A percentile compares a stretch with the other conserved stretches of the same genome.
Conservation (phyloP, 2,888 invertebrate genomes). For the Ormyrus pomaceus region DNA sequence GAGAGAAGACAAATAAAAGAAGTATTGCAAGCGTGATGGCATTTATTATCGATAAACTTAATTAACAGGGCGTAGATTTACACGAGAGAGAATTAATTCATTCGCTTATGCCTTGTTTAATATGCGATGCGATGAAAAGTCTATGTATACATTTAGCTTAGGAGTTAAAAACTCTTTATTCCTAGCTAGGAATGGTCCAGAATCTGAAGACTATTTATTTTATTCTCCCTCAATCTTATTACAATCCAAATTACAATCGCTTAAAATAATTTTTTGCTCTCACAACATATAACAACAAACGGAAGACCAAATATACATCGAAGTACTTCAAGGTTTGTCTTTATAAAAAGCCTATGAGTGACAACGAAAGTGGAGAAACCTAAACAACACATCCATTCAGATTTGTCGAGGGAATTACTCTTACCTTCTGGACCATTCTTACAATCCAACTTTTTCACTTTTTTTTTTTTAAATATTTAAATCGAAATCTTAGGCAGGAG, state of each 20-base stretch:
- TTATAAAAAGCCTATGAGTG: constrained; percentile 37
- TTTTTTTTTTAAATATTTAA: constrained; percentile 49
- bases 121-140: constrained; percentile 69
- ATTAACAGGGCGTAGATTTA: constrained; percentile 75
- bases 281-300: constrained; percentile 26
- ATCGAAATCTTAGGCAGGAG: constrained; percentile 57
- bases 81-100: constrained; percentile 73
- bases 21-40: constrained; percentile 74
- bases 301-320: constrained; percentile 50
- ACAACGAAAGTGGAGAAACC: constrained; percentile 18
- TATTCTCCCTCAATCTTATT: constrained; percentile 16
- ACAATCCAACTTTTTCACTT: constrained; percentile 46
- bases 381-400: constrained; percentile 15
- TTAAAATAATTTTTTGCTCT: constrained; percentile 23
- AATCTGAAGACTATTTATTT: constrained; percentile 35
- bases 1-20: constrained; percentile 29
- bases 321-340: constrained; percentile 33
- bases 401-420: constrained; percentile 8
- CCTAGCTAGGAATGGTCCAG: constrained; percentile 68
- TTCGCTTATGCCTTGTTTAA: constrained; percentile 68
- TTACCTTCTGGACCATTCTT: constrained; percentile 51
- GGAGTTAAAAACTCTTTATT: constrained; percentile 66
- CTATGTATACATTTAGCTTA: constrained; percentile 71
- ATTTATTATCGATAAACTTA: constrained; percentile 76
- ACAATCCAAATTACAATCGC: constrained; percentile 22